Conservation (phyloP, 2,113 vertebrate genomes). For the Hydropotes inermis region DNA sequence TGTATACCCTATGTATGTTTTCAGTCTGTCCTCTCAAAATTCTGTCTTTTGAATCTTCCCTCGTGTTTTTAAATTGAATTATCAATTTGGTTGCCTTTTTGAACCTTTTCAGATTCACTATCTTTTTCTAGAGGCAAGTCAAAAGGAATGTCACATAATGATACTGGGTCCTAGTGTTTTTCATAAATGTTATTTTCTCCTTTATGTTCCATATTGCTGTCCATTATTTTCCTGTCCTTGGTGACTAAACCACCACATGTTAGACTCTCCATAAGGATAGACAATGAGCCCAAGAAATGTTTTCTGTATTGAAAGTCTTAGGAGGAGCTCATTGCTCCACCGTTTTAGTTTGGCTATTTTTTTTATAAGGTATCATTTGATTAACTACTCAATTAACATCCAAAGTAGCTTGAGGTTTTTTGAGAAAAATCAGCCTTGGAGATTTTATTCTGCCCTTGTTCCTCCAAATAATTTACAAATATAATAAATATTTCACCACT, state of each 20-base stretch:
- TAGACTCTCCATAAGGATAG: background rate
- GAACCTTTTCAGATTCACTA: background rate
- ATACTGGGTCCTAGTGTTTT: background rate
- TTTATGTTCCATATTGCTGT: background rate
- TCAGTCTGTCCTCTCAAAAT: background rate
- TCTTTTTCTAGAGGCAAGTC: background rate
- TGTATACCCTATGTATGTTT: background rate
- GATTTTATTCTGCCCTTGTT: background rate
- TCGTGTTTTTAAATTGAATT: background rate
- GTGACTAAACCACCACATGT: background rate
- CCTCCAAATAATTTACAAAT: background rate
- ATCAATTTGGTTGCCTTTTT: background rate
- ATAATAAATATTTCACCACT: background rate
- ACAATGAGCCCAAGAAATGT: background rate
- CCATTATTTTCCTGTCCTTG: background rate
- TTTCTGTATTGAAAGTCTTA: background rate
- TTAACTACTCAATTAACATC: background rate
- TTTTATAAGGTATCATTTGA: background rate
- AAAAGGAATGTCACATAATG: background rate
- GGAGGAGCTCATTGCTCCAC: background rate
- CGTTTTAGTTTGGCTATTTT: background rate
- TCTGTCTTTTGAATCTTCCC: background rate
- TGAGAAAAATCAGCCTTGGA: conserved; percentile 6
- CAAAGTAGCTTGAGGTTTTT: background rate
- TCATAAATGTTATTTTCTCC: background rate